Conservation (phyloP, 1,140 invertebrate genomes). For the Galleria mellonella region DNA sequence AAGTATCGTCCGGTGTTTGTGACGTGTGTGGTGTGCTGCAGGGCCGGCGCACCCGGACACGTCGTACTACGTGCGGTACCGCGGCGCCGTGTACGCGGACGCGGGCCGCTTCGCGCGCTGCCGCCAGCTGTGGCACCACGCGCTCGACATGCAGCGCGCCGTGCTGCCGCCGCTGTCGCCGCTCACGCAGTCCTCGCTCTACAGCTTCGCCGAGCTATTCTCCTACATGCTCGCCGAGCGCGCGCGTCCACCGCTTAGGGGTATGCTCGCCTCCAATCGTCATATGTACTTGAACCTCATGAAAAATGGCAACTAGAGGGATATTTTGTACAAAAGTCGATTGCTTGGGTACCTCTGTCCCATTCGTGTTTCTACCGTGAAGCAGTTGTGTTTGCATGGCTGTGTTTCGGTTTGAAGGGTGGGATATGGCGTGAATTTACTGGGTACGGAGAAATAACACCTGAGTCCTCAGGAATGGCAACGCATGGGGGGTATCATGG, state of each 20-base stretch:
- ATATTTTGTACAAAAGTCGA: no score
- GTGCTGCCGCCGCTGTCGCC: slow-evolving; percentile 94
- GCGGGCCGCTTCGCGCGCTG: slow-evolving; percentile 94
- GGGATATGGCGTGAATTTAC: no score
- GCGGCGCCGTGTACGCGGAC: slow-evolving; percentile 96
- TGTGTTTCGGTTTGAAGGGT: no score
- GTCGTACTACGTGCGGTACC: slow-evolving; percentile 94
- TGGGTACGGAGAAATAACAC: no score
- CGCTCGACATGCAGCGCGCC: slow-evolving; percentile 96
- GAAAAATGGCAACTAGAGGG: no score
- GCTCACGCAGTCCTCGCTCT: slow-evolving; percentile 94
- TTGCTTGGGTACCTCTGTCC: no score
- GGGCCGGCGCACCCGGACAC: slow-evolving; percentile 95
- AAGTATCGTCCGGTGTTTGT: no score
- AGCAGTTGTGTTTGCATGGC: no score
- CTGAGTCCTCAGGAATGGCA: no score
- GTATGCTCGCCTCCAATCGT: slow-evolving; percentile 29
- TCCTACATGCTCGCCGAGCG: slow-evolving; percentile 93
- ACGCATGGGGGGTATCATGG: no score
- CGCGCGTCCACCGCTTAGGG: slow-evolving; percentile 77
- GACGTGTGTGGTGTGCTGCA: slow-evolving; percentile 9
- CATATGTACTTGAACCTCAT: no score
- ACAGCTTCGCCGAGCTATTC: slow-evolving; percentile 96
- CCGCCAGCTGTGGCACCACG: slow-evolving; percentile 95
- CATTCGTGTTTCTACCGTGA: no score